Evolutionary conservation across 1,140 invertebrate species (phyloP), one percentile per base, ranked within the genome.

Genomic region (Drosophila sp.): DNA sequence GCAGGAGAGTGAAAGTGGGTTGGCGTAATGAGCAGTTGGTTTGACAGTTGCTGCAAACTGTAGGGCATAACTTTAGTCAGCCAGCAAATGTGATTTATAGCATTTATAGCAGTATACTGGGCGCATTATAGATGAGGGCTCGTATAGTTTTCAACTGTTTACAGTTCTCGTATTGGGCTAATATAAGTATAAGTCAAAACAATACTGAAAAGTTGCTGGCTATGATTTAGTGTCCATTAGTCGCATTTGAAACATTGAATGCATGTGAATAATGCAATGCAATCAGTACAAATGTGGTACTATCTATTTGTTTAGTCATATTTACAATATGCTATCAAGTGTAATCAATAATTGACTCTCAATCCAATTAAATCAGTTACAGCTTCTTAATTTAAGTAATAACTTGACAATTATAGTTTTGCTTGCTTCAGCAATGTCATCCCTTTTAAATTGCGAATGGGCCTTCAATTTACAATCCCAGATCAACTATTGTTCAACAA

Each of bases 21-120:
- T 14, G 13, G 9, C 18, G 70, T 84, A 84, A 84, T 84, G 81
- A 84, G 81, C 82, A 81, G 81, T 87, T 87, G 81, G 82, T 87
- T 80, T 87, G 81, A 84, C 78, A 84, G 81, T 84, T 78, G 70
- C 78, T 78, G 72, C 78, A 72, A 78, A 72, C 78, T 72, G 82
- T 59, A 7, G 78, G 74, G 84, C 72, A 84, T 76, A 84, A 84
- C 78, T 87, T 87, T 86, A 74, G 70, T 69, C 41, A 53, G 48
- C 48, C 57, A 63, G 70, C 76, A 48, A 72, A 71, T 70, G 82
- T 84, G 78, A 84, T 84, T 84, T 84, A 84, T 81, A 21, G 70
- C 74, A 53, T 71, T n/a, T n/a, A n/a, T n/a, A n/a, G 25, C 48
- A 71, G 41, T 71, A 50, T 40, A 56, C 69, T 56, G 53, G 21